phyloP scores from a whole-genome alignment of 2,888 invertebrate genomes.

The Gymnosoma rotundatum region DNA sequence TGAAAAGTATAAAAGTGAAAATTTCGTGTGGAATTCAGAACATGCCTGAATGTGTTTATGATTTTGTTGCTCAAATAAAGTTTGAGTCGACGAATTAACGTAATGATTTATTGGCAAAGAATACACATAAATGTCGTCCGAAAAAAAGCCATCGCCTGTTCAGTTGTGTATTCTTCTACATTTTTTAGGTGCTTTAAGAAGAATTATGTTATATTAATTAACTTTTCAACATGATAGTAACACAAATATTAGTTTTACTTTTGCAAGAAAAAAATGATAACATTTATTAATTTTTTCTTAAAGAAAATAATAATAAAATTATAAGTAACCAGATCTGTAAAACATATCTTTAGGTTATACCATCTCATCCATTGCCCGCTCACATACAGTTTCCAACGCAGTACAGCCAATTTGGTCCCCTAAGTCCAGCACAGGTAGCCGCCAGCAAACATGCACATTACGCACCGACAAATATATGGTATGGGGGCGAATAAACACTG shows the following conservation, averaged over 20 bases:
- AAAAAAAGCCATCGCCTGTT: too few species aligned
- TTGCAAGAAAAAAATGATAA: neutral
- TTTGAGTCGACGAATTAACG: too few species aligned
- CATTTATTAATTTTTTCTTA: neutral
- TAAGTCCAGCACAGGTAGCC: constrained; percentile 82
- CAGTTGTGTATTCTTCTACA: too few species aligned
- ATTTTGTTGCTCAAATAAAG: too few species aligned
- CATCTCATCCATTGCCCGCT: constrained; percentile 90
- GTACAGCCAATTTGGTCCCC: constrained; percentile 83
- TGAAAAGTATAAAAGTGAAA: too few species aligned
- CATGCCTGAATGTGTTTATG: too few species aligned
- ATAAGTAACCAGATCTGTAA: constrained; percentile 16
- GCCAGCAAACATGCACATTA: constrained; percentile 82
- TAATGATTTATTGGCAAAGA: too few species aligned
- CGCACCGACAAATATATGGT: constrained; percentile 83
- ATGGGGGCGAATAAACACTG: constrained; percentile 81
- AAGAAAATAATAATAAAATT: neutral
- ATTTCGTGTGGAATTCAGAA: too few species aligned
- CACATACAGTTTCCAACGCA: constrained; percentile 90
- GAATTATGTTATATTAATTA: too few species aligned
- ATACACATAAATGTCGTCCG: too few species aligned
- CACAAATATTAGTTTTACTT: neutral
- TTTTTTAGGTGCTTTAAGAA: too few species aligned
- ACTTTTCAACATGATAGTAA: too few species aligned
- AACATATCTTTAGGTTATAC: constrained; percentile 82